Conservation (phyloP, 2,797 vertebrate genomes). For the Mormyrops boulengeri region DNA sequence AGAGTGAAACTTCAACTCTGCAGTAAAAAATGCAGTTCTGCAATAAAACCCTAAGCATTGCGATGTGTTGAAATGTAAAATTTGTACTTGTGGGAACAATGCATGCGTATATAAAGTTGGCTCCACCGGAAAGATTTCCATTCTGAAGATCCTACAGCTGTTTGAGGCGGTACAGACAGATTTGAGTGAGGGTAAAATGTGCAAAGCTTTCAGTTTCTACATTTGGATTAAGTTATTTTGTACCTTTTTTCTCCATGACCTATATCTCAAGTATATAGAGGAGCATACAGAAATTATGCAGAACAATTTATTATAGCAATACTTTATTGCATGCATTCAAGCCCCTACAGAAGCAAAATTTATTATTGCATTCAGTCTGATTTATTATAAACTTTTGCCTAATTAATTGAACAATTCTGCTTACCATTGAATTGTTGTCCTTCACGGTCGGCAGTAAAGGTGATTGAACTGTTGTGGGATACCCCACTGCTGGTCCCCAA, state of each 20-base stretch:
- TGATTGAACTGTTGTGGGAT: background rate
- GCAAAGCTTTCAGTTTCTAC: constrained; percentile 5
- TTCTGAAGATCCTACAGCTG: background rate
- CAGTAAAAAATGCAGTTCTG: constrained; percentile 17
- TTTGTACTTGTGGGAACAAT: constrained; percentile 8
- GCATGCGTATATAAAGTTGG: background rate
- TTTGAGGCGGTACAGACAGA: background rate
- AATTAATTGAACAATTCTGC: constrained; percentile 7
- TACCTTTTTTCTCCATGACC: background rate
- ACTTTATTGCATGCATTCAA: constrained; percentile 7
- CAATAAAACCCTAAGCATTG: background rate
- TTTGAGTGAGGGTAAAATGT: background rate
- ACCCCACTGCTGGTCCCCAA: background rate
- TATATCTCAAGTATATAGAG: background rate
- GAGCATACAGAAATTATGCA: background rate
- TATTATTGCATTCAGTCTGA: constrained; percentile 7
- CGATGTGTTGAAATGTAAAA: background rate
- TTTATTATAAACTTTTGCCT: constrained; percentile 12
- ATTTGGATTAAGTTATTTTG: background rate
- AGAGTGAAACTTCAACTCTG: constrained; percentile 31
- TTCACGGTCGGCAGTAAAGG: constrained; percentile 13
- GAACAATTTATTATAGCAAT: constrained; percentile 10
- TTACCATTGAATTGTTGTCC: background rate
- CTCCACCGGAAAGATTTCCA: background rate
- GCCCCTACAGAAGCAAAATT: background rate